Conservation (phyloP, 1,140 invertebrate species). For the Paralvinella palmiformis region DNA sequence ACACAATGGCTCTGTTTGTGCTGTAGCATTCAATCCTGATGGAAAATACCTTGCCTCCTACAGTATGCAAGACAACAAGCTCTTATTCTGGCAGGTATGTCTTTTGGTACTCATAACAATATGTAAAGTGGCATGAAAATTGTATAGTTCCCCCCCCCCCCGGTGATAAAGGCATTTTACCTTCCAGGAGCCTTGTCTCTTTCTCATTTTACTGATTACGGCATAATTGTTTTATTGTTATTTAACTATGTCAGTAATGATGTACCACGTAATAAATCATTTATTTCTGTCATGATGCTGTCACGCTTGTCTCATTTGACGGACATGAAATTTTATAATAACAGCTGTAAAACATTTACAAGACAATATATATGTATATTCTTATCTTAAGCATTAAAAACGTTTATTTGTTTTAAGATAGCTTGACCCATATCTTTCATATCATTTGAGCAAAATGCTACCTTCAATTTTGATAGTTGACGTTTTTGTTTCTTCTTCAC, state of each 20-base stretch:
- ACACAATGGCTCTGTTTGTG: slow-evolving; percentile 79
- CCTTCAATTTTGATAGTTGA: neutral
- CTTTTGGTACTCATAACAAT: slow-evolving; percentile 33
- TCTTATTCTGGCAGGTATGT: slow-evolving; percentile 96
- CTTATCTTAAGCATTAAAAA: no score
- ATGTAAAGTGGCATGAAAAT: neutral
- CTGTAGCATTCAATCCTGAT: slow-evolving; percentile 91
- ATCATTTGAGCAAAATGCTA: no score
- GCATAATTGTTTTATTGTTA: neutral
- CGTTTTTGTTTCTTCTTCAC: neutral
- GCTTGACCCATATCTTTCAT: no score
- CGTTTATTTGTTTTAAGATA: no score
- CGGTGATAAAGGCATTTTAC: neutral
- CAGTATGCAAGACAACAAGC: slow-evolving; percentile 86
- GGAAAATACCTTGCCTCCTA: slow-evolving; percentile 96
- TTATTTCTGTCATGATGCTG: neutral
- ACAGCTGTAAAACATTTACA: no score
- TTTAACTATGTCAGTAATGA: neutral
- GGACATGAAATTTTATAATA: no score
- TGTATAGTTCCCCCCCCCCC: neutral
- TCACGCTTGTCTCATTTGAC: no score
- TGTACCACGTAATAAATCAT: neutral
- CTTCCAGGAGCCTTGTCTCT: neutral
- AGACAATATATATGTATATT: no score
- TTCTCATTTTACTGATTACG: neutral